phyloP scores from a whole-genome alignment of 92 coral and sea anemone genomes.

The Palythoa caribaeorum region DNA sequence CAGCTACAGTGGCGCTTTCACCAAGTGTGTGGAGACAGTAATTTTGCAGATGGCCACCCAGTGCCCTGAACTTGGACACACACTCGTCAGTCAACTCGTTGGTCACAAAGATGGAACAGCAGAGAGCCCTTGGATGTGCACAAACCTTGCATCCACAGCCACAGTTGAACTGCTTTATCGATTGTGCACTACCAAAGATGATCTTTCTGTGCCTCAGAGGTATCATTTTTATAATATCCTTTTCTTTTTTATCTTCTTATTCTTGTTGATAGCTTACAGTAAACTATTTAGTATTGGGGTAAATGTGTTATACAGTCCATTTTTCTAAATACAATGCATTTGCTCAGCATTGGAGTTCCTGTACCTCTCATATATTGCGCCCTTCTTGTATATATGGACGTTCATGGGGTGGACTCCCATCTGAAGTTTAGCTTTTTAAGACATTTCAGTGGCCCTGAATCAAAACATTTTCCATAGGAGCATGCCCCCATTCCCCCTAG shows the following conservation, averaged over 20 bases:
- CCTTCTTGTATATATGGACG: too few relatives aligned
- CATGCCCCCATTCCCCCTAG: too few relatives aligned
- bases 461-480: too few relatives aligned
- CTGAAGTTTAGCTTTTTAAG: too few relatives aligned
- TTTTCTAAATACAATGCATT: too few relatives aligned
- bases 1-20: conserved; percentile 67
- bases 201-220: conserved; percentile 46
- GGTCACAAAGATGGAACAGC: conserved; percentile 58
- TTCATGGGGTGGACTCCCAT: too few relatives aligned
- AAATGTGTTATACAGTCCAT: too few relatives aligned
- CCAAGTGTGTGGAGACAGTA: conserved; percentile 88
- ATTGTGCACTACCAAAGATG: conserved; percentile 78
- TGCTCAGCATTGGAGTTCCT: too few relatives aligned
- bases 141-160: conserved; percentile 69
- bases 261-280: too few relatives aligned
- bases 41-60: conserved; percentile 80
- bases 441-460: too few relatives aligned
- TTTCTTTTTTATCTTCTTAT: neutral
- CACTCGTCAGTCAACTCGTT: conserved; percentile 75
- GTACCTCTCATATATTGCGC: too few relatives aligned
- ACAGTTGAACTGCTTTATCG: conserved; percentile 90
- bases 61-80: conserved; percentile 78
- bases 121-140: conserved; percentile 26
- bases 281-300: too few relatives aligned
- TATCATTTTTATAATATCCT: neutral